These are phyloP conservation scores for Popillia japonica DNA, from an alignment of 1,140 invertebrate genomes.

Conservation along the genomic window DNA sequence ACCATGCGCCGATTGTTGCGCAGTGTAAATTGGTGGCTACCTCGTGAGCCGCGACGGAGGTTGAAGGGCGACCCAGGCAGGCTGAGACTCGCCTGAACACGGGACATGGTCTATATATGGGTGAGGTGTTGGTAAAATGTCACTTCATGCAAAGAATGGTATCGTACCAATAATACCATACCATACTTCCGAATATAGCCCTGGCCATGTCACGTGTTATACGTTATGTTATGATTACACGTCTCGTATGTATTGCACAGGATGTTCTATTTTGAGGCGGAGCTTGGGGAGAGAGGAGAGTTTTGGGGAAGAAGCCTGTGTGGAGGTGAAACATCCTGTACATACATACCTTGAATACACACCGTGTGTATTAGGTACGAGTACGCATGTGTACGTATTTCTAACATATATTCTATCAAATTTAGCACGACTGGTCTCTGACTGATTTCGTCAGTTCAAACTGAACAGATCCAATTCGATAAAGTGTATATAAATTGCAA, in stretches of 20 bases:
- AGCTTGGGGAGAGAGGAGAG: too few species aligned
- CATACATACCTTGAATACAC: too few species aligned
- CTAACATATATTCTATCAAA: too few species aligned
- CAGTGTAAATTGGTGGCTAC: slow-evolving; percentile 91
- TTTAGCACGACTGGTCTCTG: too few species aligned
- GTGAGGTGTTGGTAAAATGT: slow-evolving; percentile 47
- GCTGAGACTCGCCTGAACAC: slow-evolving; percentile 89
- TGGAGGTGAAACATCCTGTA: too few species aligned
- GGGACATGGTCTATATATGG: slow-evolving; percentile 59
- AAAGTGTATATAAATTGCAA: not conserved
- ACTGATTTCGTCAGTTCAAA: too few species aligned
- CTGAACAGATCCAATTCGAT: too few species aligned
- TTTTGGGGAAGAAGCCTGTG: too few species aligned
- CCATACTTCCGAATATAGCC: slow-evolving; percentile 42
- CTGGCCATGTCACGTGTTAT: slow-evolving; percentile 45
- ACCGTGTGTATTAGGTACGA: too few species aligned
- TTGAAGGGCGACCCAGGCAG: slow-evolving; percentile 97
- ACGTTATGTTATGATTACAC: not conserved
- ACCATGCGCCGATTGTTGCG: slow-evolving; percentile 77
- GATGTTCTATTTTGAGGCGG: too few species aligned
- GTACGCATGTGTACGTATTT: too few species aligned
- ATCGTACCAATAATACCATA: slow-evolving; percentile 40
- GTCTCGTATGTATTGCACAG: too few species aligned
- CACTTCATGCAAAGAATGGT: slow-evolving; percentile 42
- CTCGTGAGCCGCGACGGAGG: slow-evolving; percentile 84